Base-by-base conservation (phyloP, 2,888 invertebrate genomes). In the Odontomyia ornata region DNA sequence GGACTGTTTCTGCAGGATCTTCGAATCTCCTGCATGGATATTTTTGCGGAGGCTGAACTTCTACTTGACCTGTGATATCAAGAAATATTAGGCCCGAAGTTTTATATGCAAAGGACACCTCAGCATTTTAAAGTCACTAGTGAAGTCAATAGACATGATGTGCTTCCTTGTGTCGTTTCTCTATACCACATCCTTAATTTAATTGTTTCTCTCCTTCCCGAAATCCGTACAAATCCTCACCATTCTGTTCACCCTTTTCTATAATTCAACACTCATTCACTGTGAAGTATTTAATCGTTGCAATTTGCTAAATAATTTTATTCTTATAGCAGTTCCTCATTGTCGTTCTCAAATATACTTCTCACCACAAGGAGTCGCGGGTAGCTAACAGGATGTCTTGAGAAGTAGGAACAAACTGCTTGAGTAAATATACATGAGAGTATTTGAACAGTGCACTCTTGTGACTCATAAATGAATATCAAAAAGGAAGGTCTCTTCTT, bases 301-400 rank as follows among this genome's bases (percentile, higher is more conserved):
- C 71, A 72, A 72, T 72, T 72, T 36, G 52, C 28, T 21, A 28
- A 52, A 72, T 72, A 72, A 72, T 72, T 72, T 72, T 72, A 65
- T 65, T 21, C 65, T 65, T 65, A 65, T 65, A 36, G 21, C 65
- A 21, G 36, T 36, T 36, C 36, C 13, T 52, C 52, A 52, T 36
- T 36, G 36, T 36, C 36, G 5, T 36, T 36, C 9, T 36, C 36
- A 36, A 36, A 52, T 52, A 18, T 15, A 52, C 52, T 36, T 36
- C 5, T 36, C 36, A 36, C 36, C 9, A 36, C 36, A 9, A 5
- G 36, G 36, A 36, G 36, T 36, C 36, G 3, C 9, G 36, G 52
- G 15, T 9, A 52, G 36, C 65, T 65, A 36, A 65, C 65, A 36
- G 65, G 65, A 65, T n/a, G 28, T 65, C 3, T 65, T 65, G 9